Conservation (phyloP, 2,797 vertebrate genomes). For the Leptoclinus maculatus region DNA sequence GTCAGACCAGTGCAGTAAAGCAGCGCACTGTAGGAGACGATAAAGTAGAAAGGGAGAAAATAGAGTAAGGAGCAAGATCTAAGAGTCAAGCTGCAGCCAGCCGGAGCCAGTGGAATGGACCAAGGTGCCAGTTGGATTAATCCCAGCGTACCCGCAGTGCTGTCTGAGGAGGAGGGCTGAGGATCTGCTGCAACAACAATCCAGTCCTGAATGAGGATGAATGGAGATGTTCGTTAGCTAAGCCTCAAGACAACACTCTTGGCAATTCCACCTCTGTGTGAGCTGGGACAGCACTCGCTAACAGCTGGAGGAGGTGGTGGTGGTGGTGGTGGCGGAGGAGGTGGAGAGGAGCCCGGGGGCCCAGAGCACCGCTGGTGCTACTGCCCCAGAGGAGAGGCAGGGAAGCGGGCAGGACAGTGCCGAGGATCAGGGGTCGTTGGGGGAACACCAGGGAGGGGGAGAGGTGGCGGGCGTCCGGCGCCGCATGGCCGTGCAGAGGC, state of each 20-base stretch:
- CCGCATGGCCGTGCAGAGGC: constrained; percentile 93
- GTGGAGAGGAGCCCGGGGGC: constrained; percentile 73
- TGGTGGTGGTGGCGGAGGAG: constrained; percentile 31
- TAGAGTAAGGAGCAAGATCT: constrained; percentile 13
- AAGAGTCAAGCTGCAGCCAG: constrained; percentile 74
- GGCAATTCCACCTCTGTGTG: constrained; percentile 48
- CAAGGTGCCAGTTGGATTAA: constrained; percentile 77
- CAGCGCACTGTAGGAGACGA: constrained; percentile 19
- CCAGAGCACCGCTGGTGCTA: constrained; percentile 81
- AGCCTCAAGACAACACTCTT: constrained; percentile 63
- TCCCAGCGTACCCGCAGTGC: constrained; percentile 81
- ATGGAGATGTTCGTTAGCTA: constrained; percentile 97
- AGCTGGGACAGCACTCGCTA: constrained; percentile 56
- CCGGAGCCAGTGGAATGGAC: constrained; percentile 88
- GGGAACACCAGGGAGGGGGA: constrained; percentile 59
- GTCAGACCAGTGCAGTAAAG: constrained; percentile 29
- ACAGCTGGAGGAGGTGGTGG: constrained; percentile 59
- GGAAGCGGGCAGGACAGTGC: constrained; percentile 46
- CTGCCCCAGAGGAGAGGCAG: constrained; percentile 76
- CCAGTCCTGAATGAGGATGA: constrained; percentile 89
- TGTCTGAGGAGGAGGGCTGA: constrained; percentile 95
- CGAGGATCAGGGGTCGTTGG: constrained; percentile 49
- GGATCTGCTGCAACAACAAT: constrained; percentile 55
- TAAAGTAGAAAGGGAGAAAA: constrained; percentile 12
- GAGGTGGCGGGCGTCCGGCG: constrained; percentile 68